phyloP scores from a whole-genome alignment of 2,113 vertebrate species.

The Corvus moneduloides region DNA sequence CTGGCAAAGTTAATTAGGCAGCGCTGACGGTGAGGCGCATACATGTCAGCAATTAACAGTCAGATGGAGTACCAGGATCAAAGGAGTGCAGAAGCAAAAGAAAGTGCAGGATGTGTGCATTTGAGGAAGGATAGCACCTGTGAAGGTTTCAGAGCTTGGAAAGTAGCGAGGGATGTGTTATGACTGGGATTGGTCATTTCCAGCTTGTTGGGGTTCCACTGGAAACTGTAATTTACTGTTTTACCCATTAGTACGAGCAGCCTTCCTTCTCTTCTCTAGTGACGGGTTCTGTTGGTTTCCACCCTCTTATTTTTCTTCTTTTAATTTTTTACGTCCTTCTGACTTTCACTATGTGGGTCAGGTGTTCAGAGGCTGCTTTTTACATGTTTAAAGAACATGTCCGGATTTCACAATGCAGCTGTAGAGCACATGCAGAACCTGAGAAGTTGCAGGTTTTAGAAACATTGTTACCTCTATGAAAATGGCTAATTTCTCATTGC shows the following conservation, averaged over 20 bases:
- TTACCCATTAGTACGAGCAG: neutral
- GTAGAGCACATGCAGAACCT: neutral
- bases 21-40: neutral
- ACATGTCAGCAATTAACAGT: neutral
- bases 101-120: neutral
- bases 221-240: neutral
- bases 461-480: neutral
- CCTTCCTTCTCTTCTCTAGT: neutral
- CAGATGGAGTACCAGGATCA: neutral
- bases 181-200: neutral
- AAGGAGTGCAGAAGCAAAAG: neutral
- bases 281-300: neutral
- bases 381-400: rapidly evolving
- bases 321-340: neutral
- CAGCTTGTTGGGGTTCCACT: neutral
- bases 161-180: neutral
- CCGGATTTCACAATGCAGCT: neutral
- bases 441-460: neutral
- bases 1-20: neutral
- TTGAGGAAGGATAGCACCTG: neutral
- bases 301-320: rapidly evolving
- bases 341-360: neutral
- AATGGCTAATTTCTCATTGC: neutral
- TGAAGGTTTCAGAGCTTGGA: neutral
- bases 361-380: neutral